These are phyloP conservation scores for Prochilodus magdalenae DNA, from an alignment of 2,113 vertebrate species.

Conservation along the genomic window DNA sequence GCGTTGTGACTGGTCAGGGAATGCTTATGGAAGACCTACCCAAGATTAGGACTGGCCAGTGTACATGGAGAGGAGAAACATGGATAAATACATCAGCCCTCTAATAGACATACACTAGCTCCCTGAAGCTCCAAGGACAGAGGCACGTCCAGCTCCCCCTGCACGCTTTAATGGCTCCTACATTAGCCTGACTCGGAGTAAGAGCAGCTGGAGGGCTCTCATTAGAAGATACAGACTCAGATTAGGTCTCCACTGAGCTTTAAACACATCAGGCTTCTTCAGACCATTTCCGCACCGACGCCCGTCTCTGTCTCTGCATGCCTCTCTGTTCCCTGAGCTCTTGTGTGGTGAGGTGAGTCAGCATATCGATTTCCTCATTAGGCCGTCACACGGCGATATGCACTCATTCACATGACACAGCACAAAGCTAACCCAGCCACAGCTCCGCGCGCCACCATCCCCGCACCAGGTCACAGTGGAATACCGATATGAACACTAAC, in stretches of 20 bases:
- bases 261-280: slow-evolving; percentile 7
- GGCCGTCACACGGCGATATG: not conserved
- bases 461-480: too few species aligned
- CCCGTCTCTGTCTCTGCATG: not conserved
- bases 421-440: not conserved
- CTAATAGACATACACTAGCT: too few species aligned
- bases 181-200: not conserved
- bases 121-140: too few species aligned
- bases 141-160: not conserved
- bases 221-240: slow-evolving; percentile 1
- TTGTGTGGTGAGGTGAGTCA: not conserved
- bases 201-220: not conserved
- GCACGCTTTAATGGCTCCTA: not conserved
- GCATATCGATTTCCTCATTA: slow-evolving; percentile 30
- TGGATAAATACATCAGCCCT: too few species aligned
- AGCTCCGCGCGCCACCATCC: not conserved
- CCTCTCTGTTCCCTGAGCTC: not conserved
- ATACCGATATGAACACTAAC: too few species aligned
- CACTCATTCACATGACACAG: slow-evolving; percentile 1
- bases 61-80: too few species aligned
- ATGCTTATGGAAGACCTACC: too few species aligned
- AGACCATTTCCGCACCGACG: not conserved
- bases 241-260: not conserved
- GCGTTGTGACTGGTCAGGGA: not conserved
- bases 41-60: too few species aligned